Evolutionary conservation across 1,140 invertebrate genomes (phyloP), one percentile per base, ranked within the genome.

Genomic region (Apis laboriosa): DNA sequence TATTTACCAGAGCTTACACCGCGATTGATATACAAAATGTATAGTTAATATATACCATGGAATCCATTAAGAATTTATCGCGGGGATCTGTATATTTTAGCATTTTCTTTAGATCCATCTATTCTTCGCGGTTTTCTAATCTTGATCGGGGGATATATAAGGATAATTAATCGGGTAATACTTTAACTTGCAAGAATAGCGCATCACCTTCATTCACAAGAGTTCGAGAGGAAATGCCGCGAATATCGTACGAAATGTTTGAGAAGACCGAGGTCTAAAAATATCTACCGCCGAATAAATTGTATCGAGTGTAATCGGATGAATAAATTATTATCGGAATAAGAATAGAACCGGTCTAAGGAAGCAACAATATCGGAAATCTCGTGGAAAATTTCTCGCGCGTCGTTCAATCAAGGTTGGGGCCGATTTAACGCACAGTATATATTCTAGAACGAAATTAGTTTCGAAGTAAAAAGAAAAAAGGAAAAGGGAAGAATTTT

Each of bases 31-130:
- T 13, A 21, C 43, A 15, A 63, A 49, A n/a, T 43, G 34, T 43
- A 43, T 43, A 43, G 4, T 43, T 28, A 24, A 63, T 43, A 63
- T 51, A 51, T 51, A 63, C n/a, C 5, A 13, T 15, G 63, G 60
- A 63, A 63, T 51, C n/a, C 74, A 76, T 63, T 53, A 63, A 63
- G 43, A 21, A 76, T 76, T 63, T 76, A 76, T 76, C 74, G 64
- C n/a, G 24, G 17, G 43, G 15, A 76, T 76, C 74, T 51, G 74
- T 76, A 76, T 76, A 63, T 76, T 51, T 76, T 76, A 76, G 74
- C 74, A 63, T 76, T 76, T 63, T 60, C 60, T 76, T 76, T 51
- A 76, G 74, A 76, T 76, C 13, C 58, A 76, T 76, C 74, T 76
- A 63, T 76, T 63, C 74, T 28, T 9, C 24, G 8, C 43, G 74